phyloP scores from a whole-genome alignment of 1,140 invertebrate species.

The Psix sp. region DNA sequence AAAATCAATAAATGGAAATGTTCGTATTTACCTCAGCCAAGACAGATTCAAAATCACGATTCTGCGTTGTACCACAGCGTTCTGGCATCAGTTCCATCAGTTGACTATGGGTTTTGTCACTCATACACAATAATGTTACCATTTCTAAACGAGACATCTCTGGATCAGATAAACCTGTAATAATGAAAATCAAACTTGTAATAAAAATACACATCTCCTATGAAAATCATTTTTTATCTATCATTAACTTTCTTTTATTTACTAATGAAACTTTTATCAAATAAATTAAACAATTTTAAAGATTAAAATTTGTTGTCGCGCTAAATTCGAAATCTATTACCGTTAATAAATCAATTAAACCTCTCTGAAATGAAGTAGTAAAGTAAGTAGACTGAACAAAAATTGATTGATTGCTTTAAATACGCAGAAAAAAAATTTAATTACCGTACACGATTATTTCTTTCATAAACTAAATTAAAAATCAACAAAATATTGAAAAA shows the following conservation, averaged over 20 bases:
- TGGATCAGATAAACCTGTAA: slow-evolving; percentile 76
- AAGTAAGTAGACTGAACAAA: too few species aligned
- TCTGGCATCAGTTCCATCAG: slow-evolving; percentile 97
- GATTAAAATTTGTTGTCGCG: too few species aligned
- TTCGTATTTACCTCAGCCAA: slow-evolving; percentile 81
- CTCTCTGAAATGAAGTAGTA: too few species aligned
- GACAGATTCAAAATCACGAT: slow-evolving; percentile 91
- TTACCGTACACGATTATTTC: too few species aligned
- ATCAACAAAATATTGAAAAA: too few species aligned
- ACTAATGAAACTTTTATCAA: too few species aligned
- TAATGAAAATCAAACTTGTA: slow-evolving; percentile 11
- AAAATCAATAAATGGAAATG: background rate
- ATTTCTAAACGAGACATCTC: slow-evolving; percentile 90
- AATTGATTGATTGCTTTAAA: too few species aligned
- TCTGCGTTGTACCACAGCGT: slow-evolving; percentile 92
- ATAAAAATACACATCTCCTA: background rate
- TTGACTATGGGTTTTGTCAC: slow-evolving; percentile 96
- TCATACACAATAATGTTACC: slow-evolving; percentile 92
- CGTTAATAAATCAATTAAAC: too few species aligned
- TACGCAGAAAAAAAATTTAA: too few species aligned
- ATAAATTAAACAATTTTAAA: too few species aligned
- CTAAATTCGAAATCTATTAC: too few species aligned
- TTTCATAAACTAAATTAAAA: too few species aligned
- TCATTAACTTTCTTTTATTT: background rate
- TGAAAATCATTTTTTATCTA: slow-evolving; percentile 9